Base-by-base conservation (phyloP, 92 coral and sea anemone species). In the Meandrina meandrites region DNA sequence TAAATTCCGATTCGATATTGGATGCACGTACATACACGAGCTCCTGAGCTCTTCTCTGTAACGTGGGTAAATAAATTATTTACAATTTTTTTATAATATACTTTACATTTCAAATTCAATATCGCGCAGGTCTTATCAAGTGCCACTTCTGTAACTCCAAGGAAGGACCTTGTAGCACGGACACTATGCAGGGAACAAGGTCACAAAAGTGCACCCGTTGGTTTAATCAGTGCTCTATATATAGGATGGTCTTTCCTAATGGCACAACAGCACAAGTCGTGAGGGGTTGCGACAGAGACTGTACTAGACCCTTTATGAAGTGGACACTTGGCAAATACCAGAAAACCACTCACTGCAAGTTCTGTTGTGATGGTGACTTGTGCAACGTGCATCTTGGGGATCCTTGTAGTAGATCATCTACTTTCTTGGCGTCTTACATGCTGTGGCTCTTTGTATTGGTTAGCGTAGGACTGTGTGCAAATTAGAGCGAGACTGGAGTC, bases 181-280 rank as follows among this genome's bases (percentile, higher is more conserved):
- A 85, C 67, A 74, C 76, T 36, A 36, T 76, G 17, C 60, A 58
- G 1, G 88, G 73, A 30, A 76, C 88, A 42, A 30, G 50, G 50
- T n/a, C 48, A 5, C 66, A 28, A 36, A 19, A 40, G 11, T 85
- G 88, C 57, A 36, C 82, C 1, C 75, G 76, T 7, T 70, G 74
- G 37, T 85, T 73, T 48, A 32, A 77, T 21, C 60, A 85, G 74
- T 85, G 88, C 66, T 67, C 88, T 2, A 22, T 76, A 11, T 85
- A 85, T 54, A 76, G 76, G 21, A 76, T 27, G 56, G 81, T 85
- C 16, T 60, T 60, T 24, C 48, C 81, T 17, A 85, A 85, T 76
- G 76, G 81, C 27, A 85, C 88, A 40, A 85, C 82, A 13, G 88
- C 88, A 16, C 88, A 85, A 60, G 76, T 85, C 5, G 80, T 78